Base-by-base conservation (phyloP, 2,888 invertebrate species). In the Tillus elongatus region DNA sequence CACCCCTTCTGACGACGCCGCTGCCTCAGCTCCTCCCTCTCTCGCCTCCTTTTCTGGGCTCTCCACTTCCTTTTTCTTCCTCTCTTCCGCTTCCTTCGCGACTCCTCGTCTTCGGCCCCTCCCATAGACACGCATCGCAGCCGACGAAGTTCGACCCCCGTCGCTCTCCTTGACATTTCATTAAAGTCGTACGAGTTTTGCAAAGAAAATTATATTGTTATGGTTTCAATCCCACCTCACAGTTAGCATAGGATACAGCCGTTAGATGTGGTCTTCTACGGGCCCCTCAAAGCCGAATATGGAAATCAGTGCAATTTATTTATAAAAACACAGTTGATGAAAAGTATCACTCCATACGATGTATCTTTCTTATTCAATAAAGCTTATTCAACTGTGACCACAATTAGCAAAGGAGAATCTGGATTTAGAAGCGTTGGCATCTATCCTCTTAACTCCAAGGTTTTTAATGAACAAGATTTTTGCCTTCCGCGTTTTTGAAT, bases 121-220 rank as follows among this genome's bases (percentile, higher is more conserved):
- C n/a, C n/a, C n/a, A n/a, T n/a, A n/a, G n/a, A n/a, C n/a, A n/a
- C n/a, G n/a, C n/a, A n/a, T n/a, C n/a, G n/a, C n/a, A n/a, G n/a
- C n/a, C n/a, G n/a, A n/a, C n/a, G n/a, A n/a, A n/a, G n/a, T n/a
- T n/a, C n/a, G n/a, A n/a, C n/a, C n/a, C n/a, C n/a, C n/a, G n/a
- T n/a, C n/a, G n/a, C n/a, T n/a, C n/a, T n/a, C n/a, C n/a, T n/a
- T n/a, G n/a, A n/a, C n/a, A n/a, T n/a, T n/a, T n/a, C n/a, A n/a
- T n/a, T n/a, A n/a, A n/a, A 10, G 35, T 13, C 42, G 29, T 48
- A 46, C 33, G 46, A 54, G 29, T 46, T 42, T 30, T 54, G 46
- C 31, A 43, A 43, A 33, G 9, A 28, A 27, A 46, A 49, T 15
- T 6, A 27, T 27, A 14, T 27, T 14, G 12, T 26, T 34, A 34